Evolutionary conservation across 2,113 vertebrate genomes (phyloP), one percentile per base, ranked within the genome.

Genomic region (Hymenochirus boettgeri): DNA sequence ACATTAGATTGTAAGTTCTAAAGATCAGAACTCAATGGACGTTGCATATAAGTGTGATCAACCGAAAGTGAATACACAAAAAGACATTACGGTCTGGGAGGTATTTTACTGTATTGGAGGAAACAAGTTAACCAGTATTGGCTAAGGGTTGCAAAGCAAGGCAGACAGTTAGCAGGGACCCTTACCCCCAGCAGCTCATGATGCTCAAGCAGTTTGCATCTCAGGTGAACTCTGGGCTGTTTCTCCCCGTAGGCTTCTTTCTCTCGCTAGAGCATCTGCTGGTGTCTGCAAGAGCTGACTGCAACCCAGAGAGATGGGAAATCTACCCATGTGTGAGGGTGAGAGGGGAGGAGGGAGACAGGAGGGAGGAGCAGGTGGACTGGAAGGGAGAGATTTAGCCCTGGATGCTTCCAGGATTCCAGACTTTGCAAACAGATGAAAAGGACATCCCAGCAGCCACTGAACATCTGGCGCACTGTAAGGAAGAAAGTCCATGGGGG

Each of bases 161-260:
- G 51, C 51, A 12, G 51, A 23, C 24, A 35, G 29, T 33, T 35
- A n/a, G 39, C n/a, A 7, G 23, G 4, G n/a, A 5, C 12, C 59
- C 57, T 69, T 19, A 69, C 65, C 65, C 65, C 65, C 65, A 69
- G 57, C 65, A 69, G 57, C 65, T 69, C 65, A 69, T 69, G 15
- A n/a, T 69, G 65, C 18, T 22, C 55, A 57, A 45, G 33, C 24
- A 48, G 24, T 31, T 48, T 6, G 17, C 65, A 69, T 69, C 57
- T 42, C 59, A 22, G 13, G 45, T 3, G 2, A 33, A 48, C 55
- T 51, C 46, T 27, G 29, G 13, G 63, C n/a, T 35, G 6, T 12
- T 51, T 35, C 29, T 59, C 51, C 55, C 55, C 55, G n/a, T 22
- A 7, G n/a, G 19, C 39, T 22, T 15, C 21, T 11, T 12, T 42